A percentile compares a stretch with the other conserved stretches of the same genome.
Evolutionary conservation across 2,797 vertebrate species (phyloP).

Genomic region (Cyclura pinguis): DNA sequence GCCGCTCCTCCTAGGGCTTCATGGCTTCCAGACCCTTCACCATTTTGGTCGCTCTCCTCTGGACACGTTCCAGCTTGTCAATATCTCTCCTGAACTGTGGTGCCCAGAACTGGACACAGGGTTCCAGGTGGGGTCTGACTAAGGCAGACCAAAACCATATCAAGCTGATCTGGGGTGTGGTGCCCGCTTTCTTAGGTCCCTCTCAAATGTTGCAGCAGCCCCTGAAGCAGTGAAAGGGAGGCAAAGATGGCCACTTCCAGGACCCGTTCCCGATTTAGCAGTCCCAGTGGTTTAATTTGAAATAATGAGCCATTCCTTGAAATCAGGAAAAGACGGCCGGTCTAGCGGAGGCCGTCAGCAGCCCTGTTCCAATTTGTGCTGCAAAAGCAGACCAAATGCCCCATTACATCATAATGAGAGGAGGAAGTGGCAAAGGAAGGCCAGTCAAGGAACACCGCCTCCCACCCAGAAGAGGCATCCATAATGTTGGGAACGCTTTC

Average conservation of each 20-base stretch:
- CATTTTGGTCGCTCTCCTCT: no score
- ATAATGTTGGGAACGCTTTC: not conserved
- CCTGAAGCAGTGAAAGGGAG: not conserved
- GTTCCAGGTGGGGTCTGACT: no score
- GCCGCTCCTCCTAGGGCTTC: no score
- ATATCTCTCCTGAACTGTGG: no score
- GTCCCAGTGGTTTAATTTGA: not conserved
- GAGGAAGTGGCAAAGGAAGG: slow-evolving; percentile 8
- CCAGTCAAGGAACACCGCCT: slow-evolving; percentile 6
- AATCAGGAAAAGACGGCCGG: not conserved
- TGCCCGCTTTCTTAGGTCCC: not conserved
- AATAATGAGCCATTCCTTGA: not conserved
- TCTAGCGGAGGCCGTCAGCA: no score
- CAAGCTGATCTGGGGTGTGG: not conserved
- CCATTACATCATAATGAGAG: not conserved
- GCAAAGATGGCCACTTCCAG: not conserved
- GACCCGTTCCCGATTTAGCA: not conserved
- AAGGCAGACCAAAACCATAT: no score
- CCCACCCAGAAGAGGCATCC: slow-evolving; percentile 6
- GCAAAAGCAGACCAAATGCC: not conserved
- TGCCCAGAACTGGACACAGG: no score
- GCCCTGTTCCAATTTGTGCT: not conserved
- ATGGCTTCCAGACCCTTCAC: no score
- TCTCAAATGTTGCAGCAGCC: not conserved
- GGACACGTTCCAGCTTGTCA: no score